Percentiles rank a stretch among this genome's conserved stretches.
Evolutionary conservation across 2,797 vertebrate genomes (phyloP).

Genomic region (Notolabrus celidotus): DNA sequence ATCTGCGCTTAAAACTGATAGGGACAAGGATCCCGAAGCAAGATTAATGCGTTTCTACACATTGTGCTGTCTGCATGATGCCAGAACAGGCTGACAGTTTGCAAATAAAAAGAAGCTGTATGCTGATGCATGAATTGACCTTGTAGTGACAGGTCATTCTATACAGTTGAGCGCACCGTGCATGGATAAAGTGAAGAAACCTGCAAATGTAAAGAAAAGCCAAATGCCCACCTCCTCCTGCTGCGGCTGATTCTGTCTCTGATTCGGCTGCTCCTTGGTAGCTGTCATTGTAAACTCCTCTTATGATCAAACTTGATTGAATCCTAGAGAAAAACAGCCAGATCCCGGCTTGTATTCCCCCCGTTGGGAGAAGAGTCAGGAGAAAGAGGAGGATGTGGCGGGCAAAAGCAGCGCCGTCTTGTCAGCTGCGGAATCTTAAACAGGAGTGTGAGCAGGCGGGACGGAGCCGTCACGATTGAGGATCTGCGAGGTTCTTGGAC

Average conservation of each 20-base stretch:
- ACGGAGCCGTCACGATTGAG: slow-evolving; percentile 70
- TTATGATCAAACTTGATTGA: slow-evolving; percentile 41
- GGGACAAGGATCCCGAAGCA: neutral
- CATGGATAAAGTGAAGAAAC: slow-evolving; percentile 40
- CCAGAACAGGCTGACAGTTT: neutral
- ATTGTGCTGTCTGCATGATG: slow-evolving; percentile 7
- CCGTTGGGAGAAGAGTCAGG: slow-evolving; percentile 6
- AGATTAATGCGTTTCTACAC: neutral
- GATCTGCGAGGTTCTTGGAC: slow-evolving; percentile 51
- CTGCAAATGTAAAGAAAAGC: slow-evolving; percentile 24
- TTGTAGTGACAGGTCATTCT: slow-evolving; percentile 7
- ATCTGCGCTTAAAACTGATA: slow-evolving; percentile 23
- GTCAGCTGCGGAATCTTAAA: slow-evolving; percentile 71
- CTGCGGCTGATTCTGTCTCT: slow-evolving; percentile 72
- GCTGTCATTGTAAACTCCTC: slow-evolving; percentile 86
- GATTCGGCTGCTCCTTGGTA: slow-evolving; percentile 90
- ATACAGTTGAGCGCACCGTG: slow-evolving; percentile 14
- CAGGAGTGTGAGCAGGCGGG: slow-evolving; percentile 43
- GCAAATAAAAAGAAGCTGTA: neutral
- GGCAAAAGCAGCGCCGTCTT: slow-evolving; percentile 25
- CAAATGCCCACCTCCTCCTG: slow-evolving; percentile 78
- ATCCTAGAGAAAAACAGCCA: slow-evolving; percentile 26
- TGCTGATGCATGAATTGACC: slow-evolving; percentile 9
- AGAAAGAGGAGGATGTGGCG: neutral
- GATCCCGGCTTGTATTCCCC: slow-evolving; percentile 11